Evolutionary conservation across 2,113 vertebrate species (phyloP), one percentile per base, ranked within the genome.

Genomic region (Phainopepla nitens): DNA sequence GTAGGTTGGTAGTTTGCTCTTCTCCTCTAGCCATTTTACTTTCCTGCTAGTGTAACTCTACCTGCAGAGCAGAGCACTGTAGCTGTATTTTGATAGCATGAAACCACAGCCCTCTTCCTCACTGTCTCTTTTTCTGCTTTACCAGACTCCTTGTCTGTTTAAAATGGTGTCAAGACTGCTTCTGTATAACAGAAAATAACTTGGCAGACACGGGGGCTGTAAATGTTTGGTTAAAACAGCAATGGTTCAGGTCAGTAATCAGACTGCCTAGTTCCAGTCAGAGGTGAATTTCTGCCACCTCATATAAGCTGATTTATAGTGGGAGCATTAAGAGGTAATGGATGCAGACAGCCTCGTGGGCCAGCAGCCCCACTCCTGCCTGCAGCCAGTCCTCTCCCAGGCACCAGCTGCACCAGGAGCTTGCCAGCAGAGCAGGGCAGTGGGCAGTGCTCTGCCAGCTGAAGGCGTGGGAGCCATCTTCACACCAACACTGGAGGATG

Each of bases 401-500:
- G 28, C 23, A 25, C 24, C 7, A 61, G 42, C 21, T 13, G 44
- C 21, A 9, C 2, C 7, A 70, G 70, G 22, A 51, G 36, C 50
- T 57, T 44, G 41, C 23, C n/a, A 66, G 81, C 5, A 9, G 42
- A 31, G 83, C 15, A 9, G 53, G 47, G 20, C 2, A 1, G 22
- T 3, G 41, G 29, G 58, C 9, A 5, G 2, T 10, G 29, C n/a
- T 64, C 56, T 79, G 47, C 60, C 16, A 41, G 22, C 54, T 36
- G 19, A 33, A 3, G 4, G 57, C 33, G 23, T 2, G 17, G 41
- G 9, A 80, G 29, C 15, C 5, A 25, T 25, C 25, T 45, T 44
- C 68, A 31, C 42, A 35, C 35, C 3, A 5, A 1, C 1, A 2
- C 0, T 8, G 44, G 22, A 14, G n/a, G 22, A 36, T 45, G 21